Base-by-base conservation (phyloP, 2,113 vertebrate genomes). In the Chauna torquata region DNA sequence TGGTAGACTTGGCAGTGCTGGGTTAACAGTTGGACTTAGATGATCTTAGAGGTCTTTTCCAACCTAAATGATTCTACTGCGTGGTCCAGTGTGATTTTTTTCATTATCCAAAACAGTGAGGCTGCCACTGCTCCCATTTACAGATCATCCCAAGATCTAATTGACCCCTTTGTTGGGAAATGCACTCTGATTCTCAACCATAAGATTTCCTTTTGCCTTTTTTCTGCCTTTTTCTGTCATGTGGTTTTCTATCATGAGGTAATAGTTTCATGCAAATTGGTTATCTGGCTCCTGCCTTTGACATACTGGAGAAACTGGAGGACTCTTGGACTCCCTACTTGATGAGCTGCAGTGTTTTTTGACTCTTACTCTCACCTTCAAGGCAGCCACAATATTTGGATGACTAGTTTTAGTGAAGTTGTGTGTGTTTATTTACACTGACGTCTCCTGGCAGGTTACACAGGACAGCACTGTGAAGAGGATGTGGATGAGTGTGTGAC, bases 401-500 rank as follows among this genome's bases (percentile, higher is more conserved):
- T 49, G 62, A 23, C 11, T 16, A 2, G 36, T 69, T 89, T 1
- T 64, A 17, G 32, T 34, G 79, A 9, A 6, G 68, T 0, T 45
- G 47, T 50, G 44, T 0, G 0, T 3, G 38, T 0, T 0, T 15
- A 80, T 28, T 70, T 62, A 42, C 62, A 11, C 15, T 16, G 4
- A 10, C 59, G 75, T 85, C 70, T 92, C 34, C 12, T 74, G 91
- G 45, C 93, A 99, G 99, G 99, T 82, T 99, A 98, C 88, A 93
- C 96, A 5, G 99, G 99, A 24, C 92, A 96, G n/a, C 95, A 94
- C 95, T 99, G 99, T 45, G 99, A 99, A 79, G 68, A 98, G 55
- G 99, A 99, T 4, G 97, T 98, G 20, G 97, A 99, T 4, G 99
- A 99, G 97, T 99, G 99, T 86, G 97, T 86, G 0, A 5, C 82